Evolutionary conservation across 2,888 invertebrate species (phyloP).

Genomic region (Philhelius pedissequus): DNA sequence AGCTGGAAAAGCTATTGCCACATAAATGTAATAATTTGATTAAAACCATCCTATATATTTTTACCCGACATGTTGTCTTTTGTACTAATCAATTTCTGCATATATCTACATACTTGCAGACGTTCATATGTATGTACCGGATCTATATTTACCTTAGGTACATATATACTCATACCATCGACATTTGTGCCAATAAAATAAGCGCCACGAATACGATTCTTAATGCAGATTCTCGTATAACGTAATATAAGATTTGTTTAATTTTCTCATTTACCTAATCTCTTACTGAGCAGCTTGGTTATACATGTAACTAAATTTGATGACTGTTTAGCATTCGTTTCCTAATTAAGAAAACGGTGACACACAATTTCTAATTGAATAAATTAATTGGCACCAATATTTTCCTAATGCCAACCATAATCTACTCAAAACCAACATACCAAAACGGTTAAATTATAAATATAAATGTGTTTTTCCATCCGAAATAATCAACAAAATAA

Average conservation of each 20-base stretch:
- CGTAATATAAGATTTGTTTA: not conserved
- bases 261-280: not conserved
- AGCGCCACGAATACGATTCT: not conserved
- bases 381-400: not conserved
- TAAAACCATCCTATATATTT: no score
- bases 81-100: not conserved
- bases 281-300: not conserved
- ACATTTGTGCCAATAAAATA: not conserved
- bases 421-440: not conserved
- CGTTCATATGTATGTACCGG: not conserved
- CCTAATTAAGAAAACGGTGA: constrained; percentile 1
- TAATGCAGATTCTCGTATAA: not conserved
- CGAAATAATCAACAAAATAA: not conserved
- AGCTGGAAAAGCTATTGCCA: no score
- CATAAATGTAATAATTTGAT: no score
- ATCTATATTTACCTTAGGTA: not conserved
- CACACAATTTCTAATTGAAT: constrained; percentile 13
- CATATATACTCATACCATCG: no score
- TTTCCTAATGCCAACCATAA: not conserved
- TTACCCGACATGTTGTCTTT: not conserved
- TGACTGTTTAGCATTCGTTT: not conserved
- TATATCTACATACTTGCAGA: no score
- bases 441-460: not conserved
- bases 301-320: not conserved
- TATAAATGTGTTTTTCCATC: not conserved